A percentile compares a stretch with the other conserved stretches of the same genome.
Evolutionary conservation across 2,888 invertebrate genomes (phyloP).

Genomic region (Epsilonema sp.): DNA sequence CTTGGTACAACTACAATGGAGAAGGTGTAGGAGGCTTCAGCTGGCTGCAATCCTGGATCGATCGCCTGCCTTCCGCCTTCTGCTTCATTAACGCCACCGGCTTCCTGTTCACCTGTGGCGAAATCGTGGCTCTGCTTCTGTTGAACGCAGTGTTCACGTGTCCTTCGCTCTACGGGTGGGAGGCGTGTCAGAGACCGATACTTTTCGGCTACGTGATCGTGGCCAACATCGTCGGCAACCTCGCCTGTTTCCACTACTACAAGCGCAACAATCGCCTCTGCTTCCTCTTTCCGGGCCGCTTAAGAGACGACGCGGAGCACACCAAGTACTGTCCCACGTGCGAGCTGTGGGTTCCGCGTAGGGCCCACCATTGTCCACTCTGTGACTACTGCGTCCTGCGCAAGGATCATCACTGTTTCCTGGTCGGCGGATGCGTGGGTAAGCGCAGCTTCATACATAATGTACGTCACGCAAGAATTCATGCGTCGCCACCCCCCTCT

Average conservation of each 20-base stretch:
- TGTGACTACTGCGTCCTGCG: conserved; percentile 20
- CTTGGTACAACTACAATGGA: too few species aligned
- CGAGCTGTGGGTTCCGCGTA: conserved; percentile 4
- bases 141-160: conserved; percentile 2
- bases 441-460: conserved; percentile 27
- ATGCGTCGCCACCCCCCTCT: too few species aligned
- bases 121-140: neutral
- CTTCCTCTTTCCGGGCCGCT: neutral
- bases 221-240: neutral
- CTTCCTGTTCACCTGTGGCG: neutral
- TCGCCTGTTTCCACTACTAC: conserved; percentile 1
- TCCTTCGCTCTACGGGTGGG: neutral
- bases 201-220: neutral
- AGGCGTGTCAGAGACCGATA: neutral
- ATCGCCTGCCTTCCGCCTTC: too few species aligned
- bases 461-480: too few species aligned
- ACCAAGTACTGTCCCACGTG: conserved; percentile 26
- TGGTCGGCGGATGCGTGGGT: conserved; percentile 23
- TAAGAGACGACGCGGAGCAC: conserved; percentile 9
- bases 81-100: conserved; percentile 3
- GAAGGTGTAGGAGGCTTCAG: too few species aligned
- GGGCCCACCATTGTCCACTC: neutral
- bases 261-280: neutral
- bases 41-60: too few species aligned
- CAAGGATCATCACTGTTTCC: conserved; percentile 29